Evolutionary conservation across 2,113 vertebrate genomes (phyloP), one percentile per base, ranked within the genome.

Genomic region (Cyprinodon brontotheroides): DNA sequence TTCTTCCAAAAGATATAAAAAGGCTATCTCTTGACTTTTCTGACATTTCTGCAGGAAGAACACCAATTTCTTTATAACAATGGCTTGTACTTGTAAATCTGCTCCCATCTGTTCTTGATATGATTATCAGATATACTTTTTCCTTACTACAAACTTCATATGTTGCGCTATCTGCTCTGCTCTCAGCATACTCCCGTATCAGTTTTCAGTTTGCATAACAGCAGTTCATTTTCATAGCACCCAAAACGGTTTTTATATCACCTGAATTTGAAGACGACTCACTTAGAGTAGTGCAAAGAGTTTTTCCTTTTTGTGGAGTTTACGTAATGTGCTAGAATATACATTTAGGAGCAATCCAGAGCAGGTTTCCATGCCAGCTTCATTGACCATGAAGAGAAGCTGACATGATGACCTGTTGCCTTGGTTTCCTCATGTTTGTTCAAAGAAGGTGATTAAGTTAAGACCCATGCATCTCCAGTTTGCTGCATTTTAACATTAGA

Each of bases 391-490:
- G 70, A 75, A 66, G 39, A 65, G 39, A 72, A 65, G 65, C 20
- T 85, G 89, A 88, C 92, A 84, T 68, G 39, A 73, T 89, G 90
- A 84, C 78, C 89, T 0, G 92, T 93, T 89, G 79, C 90, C 89
- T 66, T 87, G 92, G 92, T 89, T 88, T 84, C 85, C 79, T 59
- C 80, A 78, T 88, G 87, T 92, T 91, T 88, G 89, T 89, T 92
- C 88, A 88, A 76, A 89, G 72, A 63, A 70, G 73, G 57, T 29
- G 67, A 90, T 91, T 83, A 87, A 48, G 53, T 61, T 0, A 3
- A 66, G 53, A 77, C 70, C 57, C 75, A 79, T 29, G 29, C 29
- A 29, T 87, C 68, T 76, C 78, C 65, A 79, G 20, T 79, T 74
- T 70, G 72, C 86, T 92, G 87, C 77, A 85, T 89, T 91, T 89